These are phyloP conservation scores for Proterorhinus semilunaris DNA, from an alignment of 2,113 vertebrate genomes.

Conservation along the genomic window DNA sequence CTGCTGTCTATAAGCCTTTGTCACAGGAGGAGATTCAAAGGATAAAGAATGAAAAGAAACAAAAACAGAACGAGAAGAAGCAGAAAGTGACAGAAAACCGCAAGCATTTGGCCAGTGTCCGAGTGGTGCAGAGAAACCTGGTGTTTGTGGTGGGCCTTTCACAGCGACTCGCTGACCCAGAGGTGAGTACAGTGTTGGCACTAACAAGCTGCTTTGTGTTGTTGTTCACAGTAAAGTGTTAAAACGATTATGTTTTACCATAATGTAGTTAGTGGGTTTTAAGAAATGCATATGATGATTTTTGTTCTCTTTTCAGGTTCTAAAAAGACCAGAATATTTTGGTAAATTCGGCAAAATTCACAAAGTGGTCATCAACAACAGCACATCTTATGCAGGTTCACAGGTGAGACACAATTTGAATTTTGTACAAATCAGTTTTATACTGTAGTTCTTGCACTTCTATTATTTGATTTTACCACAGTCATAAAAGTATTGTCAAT, in stretches of 20 bases:
- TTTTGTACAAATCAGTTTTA: neutral
- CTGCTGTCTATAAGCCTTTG: slow-evolving; percentile 98
- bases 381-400: slow-evolving; percentile 98
- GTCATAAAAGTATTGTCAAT: slow-evolving; percentile 11
- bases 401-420: slow-evolving; percentile 80
- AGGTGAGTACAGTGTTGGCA: slow-evolving; percentile 77
- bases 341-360: slow-evolving; percentile 99
- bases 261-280: neutral
- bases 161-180: slow-evolving; percentile 94
- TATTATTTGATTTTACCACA: neutral
- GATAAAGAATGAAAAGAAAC: slow-evolving; percentile 99
- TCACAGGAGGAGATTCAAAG: slow-evolving; percentile 98
- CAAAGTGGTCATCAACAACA: slow-evolving; percentile 99
- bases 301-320: slow-evolving; percentile 81
- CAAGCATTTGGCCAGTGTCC: slow-evolving; percentile 97
- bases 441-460: neutral
- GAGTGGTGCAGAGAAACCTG: slow-evolving; percentile 98
- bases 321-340: slow-evolving; percentile 99
- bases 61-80: slow-evolving; percentile 99
- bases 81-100: slow-evolving; percentile 99
- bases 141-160: slow-evolving; percentile 98
- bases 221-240: slow-evolving; percentile 6
- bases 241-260: slow-evolving; percentile 3
- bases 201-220: neutral
- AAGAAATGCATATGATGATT: neutral